Base-by-base conservation (phyloP, 2,113 vertebrate genomes). In the Coptodon bakossiorum region DNA sequence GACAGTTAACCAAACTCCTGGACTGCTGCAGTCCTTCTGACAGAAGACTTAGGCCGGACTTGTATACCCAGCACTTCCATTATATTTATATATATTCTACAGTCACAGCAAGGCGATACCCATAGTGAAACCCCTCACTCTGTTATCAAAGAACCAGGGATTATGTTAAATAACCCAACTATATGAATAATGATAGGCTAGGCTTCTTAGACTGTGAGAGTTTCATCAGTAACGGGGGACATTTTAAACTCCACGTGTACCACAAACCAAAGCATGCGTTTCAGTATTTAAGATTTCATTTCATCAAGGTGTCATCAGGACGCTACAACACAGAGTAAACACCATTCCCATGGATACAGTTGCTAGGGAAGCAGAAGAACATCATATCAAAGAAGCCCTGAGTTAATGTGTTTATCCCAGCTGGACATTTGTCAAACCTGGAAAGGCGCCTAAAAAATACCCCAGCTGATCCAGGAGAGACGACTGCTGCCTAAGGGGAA, bases 231-330 rank as follows among this genome's bases (percentile, higher is more conserved):
- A 61, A 61, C 31, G 14, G 27, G 11, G 0, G 1, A 31, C 57
- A 31, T 61, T 61, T 61, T 61, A 61, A 61, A 31, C 27, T 61
- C 57, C 27, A 61, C 0, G 1, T 61, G 27, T 61, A 2, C 0
- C 27, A 31, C 27, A 61, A 61, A 61, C 57, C 57, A 61, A 17
- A 61, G 0, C 5, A 31, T 10, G 31, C 14, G 0, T 61, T 61
- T 61, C 5, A 61, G 5, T 61, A 61, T 61, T 61, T 61, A 61
- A 61, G 57, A 31, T 61, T 31, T 61, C 14, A 31, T 61, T 61
- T 61, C 0, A 5, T 61, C 57, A 61, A 61, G 57, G 27, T 61
- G 27, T 61, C 57, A 31, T 61, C 27, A 17, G 8, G 57, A 31
- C 2, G 14, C 14, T 31, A 4, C 57, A 31, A 61, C 57, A 57